These are phyloP conservation scores for Carassius carassius DNA, from an alignment of 2,113 vertebrate species.

Conservation along the genomic window DNA sequence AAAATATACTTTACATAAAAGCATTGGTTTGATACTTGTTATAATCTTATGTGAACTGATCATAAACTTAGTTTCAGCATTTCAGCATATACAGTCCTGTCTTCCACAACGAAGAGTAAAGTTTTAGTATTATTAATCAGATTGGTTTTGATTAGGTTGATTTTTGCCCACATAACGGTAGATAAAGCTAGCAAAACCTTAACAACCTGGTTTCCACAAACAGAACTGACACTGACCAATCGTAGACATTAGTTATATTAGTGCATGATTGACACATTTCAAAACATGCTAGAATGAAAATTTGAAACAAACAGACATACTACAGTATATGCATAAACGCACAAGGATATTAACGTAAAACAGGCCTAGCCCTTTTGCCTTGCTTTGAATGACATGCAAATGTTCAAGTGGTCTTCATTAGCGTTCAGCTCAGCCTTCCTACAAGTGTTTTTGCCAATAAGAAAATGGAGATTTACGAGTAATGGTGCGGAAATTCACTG, in stretches of 20 bases:
- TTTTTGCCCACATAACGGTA: not conserved
- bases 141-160: not conserved
- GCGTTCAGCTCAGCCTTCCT: slow-evolving; percentile 51
- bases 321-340: slow-evolving; percentile 9
- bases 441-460: slow-evolving; percentile 58
- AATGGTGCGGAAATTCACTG: slow-evolving; percentile 58
- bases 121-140: not conserved
- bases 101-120: not conserved
- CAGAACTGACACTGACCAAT: not conserved
- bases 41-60: not conserved
- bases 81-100: not conserved
- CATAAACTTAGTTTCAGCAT: not conserved
- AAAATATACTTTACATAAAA: not conserved
- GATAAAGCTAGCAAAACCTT: not conserved
- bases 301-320: slow-evolving; percentile 7
- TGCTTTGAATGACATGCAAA: slow-evolving; percentile 49
- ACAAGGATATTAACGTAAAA: slow-evolving; percentile 42
- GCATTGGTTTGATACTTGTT: not conserved
- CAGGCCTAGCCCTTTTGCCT: slow-evolving; percentile 29
- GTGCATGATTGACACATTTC: not conserved
- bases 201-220: not conserved
- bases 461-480: slow-evolving; percentile 60
- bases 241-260: not conserved
- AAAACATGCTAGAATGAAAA: not conserved
- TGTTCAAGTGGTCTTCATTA: slow-evolving; percentile 59